Evolutionary conservation across 2,113 vertebrate species (phyloP).

Genomic region (Rhinoderma darwinii): DNA sequence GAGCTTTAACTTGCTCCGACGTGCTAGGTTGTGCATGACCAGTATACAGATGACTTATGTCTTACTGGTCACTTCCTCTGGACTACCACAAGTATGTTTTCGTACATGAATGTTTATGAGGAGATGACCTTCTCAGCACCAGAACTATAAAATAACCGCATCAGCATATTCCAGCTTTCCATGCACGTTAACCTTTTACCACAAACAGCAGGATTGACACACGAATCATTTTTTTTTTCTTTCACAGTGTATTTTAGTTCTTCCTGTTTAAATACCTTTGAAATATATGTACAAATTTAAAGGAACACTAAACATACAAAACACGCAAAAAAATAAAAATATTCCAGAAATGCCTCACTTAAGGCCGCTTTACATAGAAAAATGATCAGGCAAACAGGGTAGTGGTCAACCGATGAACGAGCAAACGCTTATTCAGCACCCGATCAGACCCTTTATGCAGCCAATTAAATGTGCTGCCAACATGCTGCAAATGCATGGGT

Average conservation of each 20-base stretch:
- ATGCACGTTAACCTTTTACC: slow-evolving; percentile 29
- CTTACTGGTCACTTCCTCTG: slow-evolving; percentile 14
- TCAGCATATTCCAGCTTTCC: slow-evolving; percentile 24
- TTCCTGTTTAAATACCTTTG: background rate
- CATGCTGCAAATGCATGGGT: too few species aligned
- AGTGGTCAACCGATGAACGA: too few species aligned
- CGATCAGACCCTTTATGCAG: too few species aligned
- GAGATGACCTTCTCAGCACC: slow-evolving; percentile 15
- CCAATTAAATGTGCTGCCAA: too few species aligned
- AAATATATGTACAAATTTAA: background rate
- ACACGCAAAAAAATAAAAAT: too few species aligned
- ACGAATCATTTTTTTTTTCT: background rate
- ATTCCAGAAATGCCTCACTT: too few species aligned
- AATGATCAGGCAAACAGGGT: too few species aligned
- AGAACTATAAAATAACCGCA: slow-evolving; percentile 34
- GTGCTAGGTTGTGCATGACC: background rate
- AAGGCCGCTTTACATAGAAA: too few species aligned
- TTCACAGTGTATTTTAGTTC: background rate
- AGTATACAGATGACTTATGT: background rate
- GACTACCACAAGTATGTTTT: slow-evolving; percentile 19
- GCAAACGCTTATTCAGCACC: too few species aligned
- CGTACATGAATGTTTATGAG: slow-evolving; percentile 5
- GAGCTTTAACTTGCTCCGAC: too few species aligned
- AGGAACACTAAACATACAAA: too few species aligned
- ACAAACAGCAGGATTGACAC: background rate